These are phyloP conservation scores for Elephas maximus DNA, from an alignment of 2,113 vertebrate genomes.

Conservation along the genomic window DNA sequence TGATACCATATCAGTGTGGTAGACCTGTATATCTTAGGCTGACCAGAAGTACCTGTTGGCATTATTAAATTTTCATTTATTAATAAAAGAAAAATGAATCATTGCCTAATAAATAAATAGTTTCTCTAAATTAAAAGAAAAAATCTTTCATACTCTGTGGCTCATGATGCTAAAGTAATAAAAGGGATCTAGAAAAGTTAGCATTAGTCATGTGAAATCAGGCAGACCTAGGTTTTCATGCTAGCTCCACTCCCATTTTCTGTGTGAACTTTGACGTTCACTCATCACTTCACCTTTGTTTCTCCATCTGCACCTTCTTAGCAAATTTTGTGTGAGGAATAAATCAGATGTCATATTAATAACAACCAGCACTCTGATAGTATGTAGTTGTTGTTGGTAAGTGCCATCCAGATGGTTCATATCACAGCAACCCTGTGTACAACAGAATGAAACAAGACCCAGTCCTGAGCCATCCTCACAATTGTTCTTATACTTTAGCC, in stretches of 20 bases:
- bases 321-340: not conserved
- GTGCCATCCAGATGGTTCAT: no score
- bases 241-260: not conserved
- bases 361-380: not conserved
- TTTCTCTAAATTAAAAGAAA: not conserved
- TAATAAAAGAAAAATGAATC: not conserved
- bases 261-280: not conserved
- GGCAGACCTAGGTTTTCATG: not conserved
- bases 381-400: not conserved
- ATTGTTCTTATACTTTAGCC: no score
- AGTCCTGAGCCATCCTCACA: no score
- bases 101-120: not conserved
- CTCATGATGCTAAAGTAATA: not conserved
- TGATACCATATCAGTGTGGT: not conserved
- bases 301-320: not conserved
- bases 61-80: conserved; percentile 32
- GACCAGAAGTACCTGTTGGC: not conserved
- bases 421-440: no score
- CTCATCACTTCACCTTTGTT: not conserved
- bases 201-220: not conserved
- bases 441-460: no score
- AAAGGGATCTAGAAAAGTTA: not conserved
- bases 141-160: not conserved
- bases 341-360: not conserved
- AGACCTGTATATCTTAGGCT: not conserved